phyloP scores from a whole-genome alignment of 2,113 vertebrate genomes.

The Amphiprion percula region DNA sequence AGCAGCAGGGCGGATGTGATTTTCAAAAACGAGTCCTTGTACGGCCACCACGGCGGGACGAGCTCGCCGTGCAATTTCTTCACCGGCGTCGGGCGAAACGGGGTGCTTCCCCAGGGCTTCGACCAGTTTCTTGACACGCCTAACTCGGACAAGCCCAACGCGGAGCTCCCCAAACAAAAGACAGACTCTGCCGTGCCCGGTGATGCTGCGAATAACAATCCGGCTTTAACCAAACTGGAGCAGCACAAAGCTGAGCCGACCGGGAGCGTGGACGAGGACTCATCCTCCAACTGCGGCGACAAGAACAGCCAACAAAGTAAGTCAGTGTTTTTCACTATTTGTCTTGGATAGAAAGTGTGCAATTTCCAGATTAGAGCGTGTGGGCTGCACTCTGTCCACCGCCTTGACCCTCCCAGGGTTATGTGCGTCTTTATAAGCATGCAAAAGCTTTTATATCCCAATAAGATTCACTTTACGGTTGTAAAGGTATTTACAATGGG shows the following conservation, averaged over 20 bases:
- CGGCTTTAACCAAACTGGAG: conserved; percentile 85
- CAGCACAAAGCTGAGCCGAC: conserved; percentile 86
- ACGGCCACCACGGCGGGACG: conserved; percentile 87
- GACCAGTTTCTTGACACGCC: conserved; percentile 95
- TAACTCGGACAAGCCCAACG: conserved; percentile 76
- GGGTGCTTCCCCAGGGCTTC: conserved; percentile 97
- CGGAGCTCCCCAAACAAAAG: conserved; percentile 86
- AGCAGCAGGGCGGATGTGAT: conserved; percentile 92
- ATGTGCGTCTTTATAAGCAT: conserved; percentile 98
- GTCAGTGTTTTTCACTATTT: conserved; percentile 57
- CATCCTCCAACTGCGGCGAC: conserved; percentile 92
- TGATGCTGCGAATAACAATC: conserved; percentile 81
- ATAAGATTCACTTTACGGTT: conserved; percentile 94
- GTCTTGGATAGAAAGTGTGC: conserved; percentile 30
- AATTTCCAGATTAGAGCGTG: conserved; percentile 59
- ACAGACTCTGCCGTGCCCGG: conserved; percentile 84
- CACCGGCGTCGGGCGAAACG: conserved; percentile 92
- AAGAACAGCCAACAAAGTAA: conserved; percentile 93
- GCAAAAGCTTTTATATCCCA: conserved; percentile 98
- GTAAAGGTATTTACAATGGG: conserved; percentile 98
- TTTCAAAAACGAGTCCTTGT: conserved; percentile 93
- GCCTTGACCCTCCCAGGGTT: conserved; percentile 88
- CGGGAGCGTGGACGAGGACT: conserved; percentile 86
- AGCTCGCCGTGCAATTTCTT: conserved; percentile 91
- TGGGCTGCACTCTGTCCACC: conserved; percentile 74